A percentile compares a stretch with the other conserved stretches of the same genome.
These are phyloP conservation scores for Uloborus plumipes DNA, from an alignment of 2,888 invertebrate genomes.

Conservation along the genomic window DNA sequence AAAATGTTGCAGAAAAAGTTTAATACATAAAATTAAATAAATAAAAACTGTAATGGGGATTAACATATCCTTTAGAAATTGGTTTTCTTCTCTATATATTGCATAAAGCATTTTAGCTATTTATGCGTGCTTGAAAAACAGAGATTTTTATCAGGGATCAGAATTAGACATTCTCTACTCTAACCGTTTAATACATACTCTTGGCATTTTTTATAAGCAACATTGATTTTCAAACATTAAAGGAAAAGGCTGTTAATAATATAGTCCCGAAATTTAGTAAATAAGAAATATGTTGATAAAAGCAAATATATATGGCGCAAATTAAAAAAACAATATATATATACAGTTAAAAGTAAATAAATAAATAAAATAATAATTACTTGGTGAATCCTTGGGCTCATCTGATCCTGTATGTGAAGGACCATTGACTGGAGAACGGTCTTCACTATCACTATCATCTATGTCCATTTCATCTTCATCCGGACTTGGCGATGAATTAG, in stretches of 20 bases:
- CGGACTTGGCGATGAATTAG: constrained; percentile 45
- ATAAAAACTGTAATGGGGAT: no score
- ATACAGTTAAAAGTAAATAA: background rate
- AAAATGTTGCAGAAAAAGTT: no score
- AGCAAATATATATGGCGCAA: no score
- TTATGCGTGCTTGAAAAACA: no score
- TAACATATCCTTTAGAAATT: no score
- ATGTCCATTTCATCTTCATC: constrained; percentile 57
- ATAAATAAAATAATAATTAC: constrained; percentile 16
- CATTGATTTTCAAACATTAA: background rate
- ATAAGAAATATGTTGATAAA: background rate
- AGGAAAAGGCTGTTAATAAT: background rate
- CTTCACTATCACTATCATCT: constrained; percentile 52
- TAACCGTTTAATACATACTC: no score
- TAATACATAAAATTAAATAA: no score
- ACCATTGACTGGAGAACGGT: constrained; percentile 54
- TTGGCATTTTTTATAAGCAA: no score
- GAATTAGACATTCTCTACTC: background rate
- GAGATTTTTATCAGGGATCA: background rate
- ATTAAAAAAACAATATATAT: background rate
- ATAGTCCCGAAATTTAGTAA: background rate
- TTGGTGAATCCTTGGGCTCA: constrained; percentile 45
- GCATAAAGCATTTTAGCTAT: no score
- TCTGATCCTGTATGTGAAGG: constrained; percentile 39
- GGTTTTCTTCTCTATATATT: no score